Base-by-base conservation (phyloP, 2,797 vertebrate genomes). In the Hoplostethus atlanticus region DNA sequence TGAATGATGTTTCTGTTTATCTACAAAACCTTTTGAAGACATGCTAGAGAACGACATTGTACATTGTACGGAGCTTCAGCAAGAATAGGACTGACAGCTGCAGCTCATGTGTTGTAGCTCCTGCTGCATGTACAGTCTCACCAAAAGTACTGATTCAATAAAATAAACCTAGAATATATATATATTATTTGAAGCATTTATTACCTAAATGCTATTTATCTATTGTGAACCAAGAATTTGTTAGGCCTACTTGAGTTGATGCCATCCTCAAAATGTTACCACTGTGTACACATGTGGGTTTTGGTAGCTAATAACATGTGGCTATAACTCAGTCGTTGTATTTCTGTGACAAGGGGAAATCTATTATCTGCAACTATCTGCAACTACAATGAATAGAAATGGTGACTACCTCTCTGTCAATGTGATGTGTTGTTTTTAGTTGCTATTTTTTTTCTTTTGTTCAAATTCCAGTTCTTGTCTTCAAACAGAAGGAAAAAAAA, bases 401-500 rank as follows among this genome's bases (percentile, higher is more conserved):
- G 9, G 55, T 31, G 36, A 54, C 59, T 80, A 52, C 68, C 70
- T 78, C 77, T 69, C 5, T 63, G 28, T 47, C 10, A 40, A 50
- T n/a, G 44, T 68, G 63, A 54, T 7, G 12, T 56, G 6, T n/a
- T 6, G n/a, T 9, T 56, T 15, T 65, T 28, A 25, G 16, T 54
- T 46, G 13, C n/a, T 57, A 28, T 3, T 48, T 71, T 38, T 40
- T 67, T 64, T 74, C 50, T 54, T 66, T 63, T 0, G 58, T 12
- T 31, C 11, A 44, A 15, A 44, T 12, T 13, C 42, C 42, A 44
- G 51, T 53, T 53, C 10, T n/a, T 11, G 30, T 10, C 50, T 64
- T 46, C 2, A 44, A 44, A 44, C 7, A 10, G 12, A 44, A 44
- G 1, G n/a, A 56, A 38, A 6, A 44, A 13, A 28, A 16, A 0